Base-by-base conservation (phyloP, 2,797 vertebrate genomes). In the Cephalopachus bancanus region DNA sequence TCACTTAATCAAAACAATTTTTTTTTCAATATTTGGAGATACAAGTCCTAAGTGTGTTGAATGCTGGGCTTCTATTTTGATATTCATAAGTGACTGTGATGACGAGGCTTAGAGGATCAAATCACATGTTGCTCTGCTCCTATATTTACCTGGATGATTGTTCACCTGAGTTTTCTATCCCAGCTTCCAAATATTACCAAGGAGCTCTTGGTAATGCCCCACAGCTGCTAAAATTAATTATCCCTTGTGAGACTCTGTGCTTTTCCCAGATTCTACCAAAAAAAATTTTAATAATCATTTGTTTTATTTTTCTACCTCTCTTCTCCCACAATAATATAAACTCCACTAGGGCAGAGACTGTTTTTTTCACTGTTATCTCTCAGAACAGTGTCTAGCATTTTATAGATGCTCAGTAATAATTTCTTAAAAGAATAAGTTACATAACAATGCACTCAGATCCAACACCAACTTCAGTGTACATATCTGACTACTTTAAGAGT, bases 11-110 rank as follows among this genome's bases (percentile, higher is more conserved):
- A 20, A 60, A 60, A 60, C n/a, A 37, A 24, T 37, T 19, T 59
- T 78, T 64, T 76, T 92, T 92, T 85, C 28, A 64, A 51, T 81
- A 37, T n/a, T 89, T 62, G 44, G 28, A 91, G 28, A n/a, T 14
- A 12, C 81, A 16, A 75, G 8, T 51, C 69, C 78, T 26, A 4
- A 3, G 3, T 92, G 0, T 83, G 4, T 10, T 72, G 57, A 81
- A n/a, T 37, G 11, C 24, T 81, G 16, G 11, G 14, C 7, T 67
- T 91, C 84, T 94, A 28, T 67, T 85, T 16, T 95, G 44, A 91
- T 83, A 69, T 96, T 89, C 69, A 51, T 94, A 55, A 95, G 55
- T 92, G 76, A 75, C 8, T 49, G 1, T 74, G 17, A 51, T 15
- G 37, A 15, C n/a, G 30, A 20, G 7, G 1, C 49, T 89, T 49